Evolutionary conservation across 1,140 invertebrate genomes (phyloP), one percentile per base, ranked within the genome.

Genomic region (Drosophila erecta): DNA sequence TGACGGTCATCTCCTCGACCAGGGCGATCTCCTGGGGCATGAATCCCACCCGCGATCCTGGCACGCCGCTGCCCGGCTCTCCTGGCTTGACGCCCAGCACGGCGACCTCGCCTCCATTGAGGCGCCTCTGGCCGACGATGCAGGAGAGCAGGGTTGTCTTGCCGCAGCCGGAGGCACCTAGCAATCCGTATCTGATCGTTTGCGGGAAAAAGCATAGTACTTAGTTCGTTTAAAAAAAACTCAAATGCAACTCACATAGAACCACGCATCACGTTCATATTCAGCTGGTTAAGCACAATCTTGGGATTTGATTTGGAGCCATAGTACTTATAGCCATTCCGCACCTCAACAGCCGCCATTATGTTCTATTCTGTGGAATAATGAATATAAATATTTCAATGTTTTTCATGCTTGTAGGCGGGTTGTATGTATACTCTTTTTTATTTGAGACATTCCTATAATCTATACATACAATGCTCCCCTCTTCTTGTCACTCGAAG

Each of bases 21-120:
- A 99, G 90, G 0, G 97, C 96, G 58, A 98, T 96, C 62, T 98
- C 97, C 94, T 98, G 95, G 1, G 97, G 97, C 97, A 98, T 98
- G 80, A 97, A 98, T 11, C 96, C 96, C 1, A 97, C 94, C n/a
- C 95, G 92, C 1, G 95, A 94, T 14, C 96, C 96, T 0, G 97
- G 96, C 0, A 97, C 95, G 0, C 96, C 96, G 58, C 95, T 96
- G 0, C 94, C 94, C 43, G 94, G 93, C 10, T 94, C 94, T 0
- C 96, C 96, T 0, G 97, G 96, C 33, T 93, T 94, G 4, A 95
- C 95, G 0, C 97, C 97, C 6, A 98, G 93, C 0, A 98, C 96
- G 92, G 94, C 94, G 8, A 98, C 94, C 6, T 96, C 94, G 0
- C 97, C 97, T 4, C 94, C 94, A 81, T 97, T 94, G 8, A 98